phyloP scores from a whole-genome alignment of 2,888 invertebrate genomes.

The Tridacna crocea region DNA sequence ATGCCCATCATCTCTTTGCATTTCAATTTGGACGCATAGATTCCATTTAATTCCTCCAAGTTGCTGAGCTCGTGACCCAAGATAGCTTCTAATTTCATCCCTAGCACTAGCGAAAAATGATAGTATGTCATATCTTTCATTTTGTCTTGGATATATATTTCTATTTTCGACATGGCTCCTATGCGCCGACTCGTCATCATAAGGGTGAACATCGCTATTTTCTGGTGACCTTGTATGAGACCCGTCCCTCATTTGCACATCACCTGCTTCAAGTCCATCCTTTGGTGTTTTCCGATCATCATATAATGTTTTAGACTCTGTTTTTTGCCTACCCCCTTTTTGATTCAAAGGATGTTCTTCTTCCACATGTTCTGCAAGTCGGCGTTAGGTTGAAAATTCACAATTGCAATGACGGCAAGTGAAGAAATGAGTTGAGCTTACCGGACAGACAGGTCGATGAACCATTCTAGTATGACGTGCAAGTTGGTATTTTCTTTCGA shows the following conservation, averaged over 20 bases:
- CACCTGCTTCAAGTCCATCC: neutral
- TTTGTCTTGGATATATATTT: constrained; percentile 27
- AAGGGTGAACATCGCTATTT: neutral
- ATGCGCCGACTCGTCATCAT: constrained; percentile 26
- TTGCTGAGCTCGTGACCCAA: constrained; percentile 2
- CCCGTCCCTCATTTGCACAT: neutral
- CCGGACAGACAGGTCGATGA: constrained; percentile 1
- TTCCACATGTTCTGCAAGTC: constrained; percentile 18
- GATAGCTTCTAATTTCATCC: constrained; percentile 6
- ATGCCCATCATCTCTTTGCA: constrained; percentile 43
- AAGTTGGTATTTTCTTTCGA: constrained; percentile 36
- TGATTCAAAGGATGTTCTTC: constrained; percentile 14
- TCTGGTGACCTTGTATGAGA: constrained; percentile 1
- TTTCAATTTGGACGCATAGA: constrained; percentile 50
- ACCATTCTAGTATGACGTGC: constrained; percentile 17
- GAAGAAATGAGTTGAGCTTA: neutral
- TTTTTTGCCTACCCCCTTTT: constrained; percentile 9
- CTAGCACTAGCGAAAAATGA: constrained; percentile 33
- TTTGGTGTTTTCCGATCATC: neutral
- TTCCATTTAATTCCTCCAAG: constrained; percentile 50
- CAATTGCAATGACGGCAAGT: constrained; percentile 26
- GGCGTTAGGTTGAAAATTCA: neutral
- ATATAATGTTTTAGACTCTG: neutral
- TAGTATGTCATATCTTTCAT: constrained; percentile 42
- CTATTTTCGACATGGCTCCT: constrained; percentile 23